Base-by-base conservation (phyloP, 2,113 vertebrate species). In the Sitta europaea region DNA sequence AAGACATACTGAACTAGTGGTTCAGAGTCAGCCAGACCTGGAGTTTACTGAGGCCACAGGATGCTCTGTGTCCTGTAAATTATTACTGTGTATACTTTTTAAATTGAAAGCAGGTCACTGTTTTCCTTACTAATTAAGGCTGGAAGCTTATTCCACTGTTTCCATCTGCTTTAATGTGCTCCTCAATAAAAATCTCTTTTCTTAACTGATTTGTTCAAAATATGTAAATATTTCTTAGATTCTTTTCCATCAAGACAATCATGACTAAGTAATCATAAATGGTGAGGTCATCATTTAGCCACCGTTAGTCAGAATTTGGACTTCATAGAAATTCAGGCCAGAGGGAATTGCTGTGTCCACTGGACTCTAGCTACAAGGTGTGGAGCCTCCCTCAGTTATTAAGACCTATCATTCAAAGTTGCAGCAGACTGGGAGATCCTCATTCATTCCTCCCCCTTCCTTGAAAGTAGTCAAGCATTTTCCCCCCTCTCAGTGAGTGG, bases 21-120 rank as follows among this genome's bases (percentile, higher is more conserved):
- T 95, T 86, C 88, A 86, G 43, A 86, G 36, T 7, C 68, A 80
- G 72, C n/a, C 57, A 77, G 93, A 93, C 82, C 96, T 86, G 79
- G n/a, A 86, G 55, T 81, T 94, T 93, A 80, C 92, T 71, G 70
- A 86, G 90, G 88, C 72, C 75, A 70, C 35, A 59, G 75, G 36
- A 43, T 86, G 55, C 40, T 47, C 70, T 65, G 29, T 51, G 66
- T 94, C 88, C 88, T 90, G 67, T 93, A 92, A 88, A 88, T 90
- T 84, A 95, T 80, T 83, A 45, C 79, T 71, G 16, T 79, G 47
- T 86, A 27, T 80, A 80, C 48, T 88, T 90, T 92, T 88, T 3
- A 86, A 82, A 88, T 59, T 84, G 79, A 90, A 88, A 95, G 53
- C 73, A 88, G 63, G 93, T 95, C 94, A 94, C 88, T 88, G 67